Conservation (phyloP, 1,140 invertebrate species). For the Drosophila prosaltans region DNA sequence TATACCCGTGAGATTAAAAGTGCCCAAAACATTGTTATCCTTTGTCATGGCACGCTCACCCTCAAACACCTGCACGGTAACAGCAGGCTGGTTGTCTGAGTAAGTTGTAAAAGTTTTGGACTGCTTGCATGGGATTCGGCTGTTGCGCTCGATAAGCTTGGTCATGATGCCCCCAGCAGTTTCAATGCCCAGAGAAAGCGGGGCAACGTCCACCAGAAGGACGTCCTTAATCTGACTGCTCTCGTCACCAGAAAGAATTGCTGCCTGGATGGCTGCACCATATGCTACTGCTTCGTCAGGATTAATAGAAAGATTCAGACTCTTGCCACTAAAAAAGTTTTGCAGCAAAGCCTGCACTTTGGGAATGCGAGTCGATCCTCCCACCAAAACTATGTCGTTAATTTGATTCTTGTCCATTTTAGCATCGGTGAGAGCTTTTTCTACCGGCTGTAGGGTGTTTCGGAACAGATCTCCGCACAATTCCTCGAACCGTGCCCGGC, state of each 20-base stretch:
- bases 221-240: slow-evolving; percentile 79
- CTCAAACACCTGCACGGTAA: slow-evolving; percentile 88
- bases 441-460: slow-evolving; percentile 87
- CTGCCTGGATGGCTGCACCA: slow-evolving; percentile 90
- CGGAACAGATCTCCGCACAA: slow-evolving; percentile 91
- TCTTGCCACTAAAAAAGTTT: slow-evolving; percentile 86
- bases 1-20: slow-evolving; percentile 90
- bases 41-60: slow-evolving; percentile 89
- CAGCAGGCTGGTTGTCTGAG: slow-evolving; percentile 88
- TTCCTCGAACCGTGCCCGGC: slow-evolving; percentile 93
- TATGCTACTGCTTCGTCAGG: slow-evolving; percentile 91
- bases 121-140: slow-evolving; percentile 86
- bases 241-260: slow-evolving; percentile 87
- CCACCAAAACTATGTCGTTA: slow-evolving; percentile 86
- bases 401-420: slow-evolving; percentile 88
- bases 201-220: slow-evolving; percentile 85
- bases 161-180: slow-evolving; percentile 86
- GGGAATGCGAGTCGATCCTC: slow-evolving; percentile 87
- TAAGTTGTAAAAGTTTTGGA: slow-evolving; percentile 87
- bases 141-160: slow-evolving; percentile 87
- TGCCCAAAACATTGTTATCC: slow-evolving; percentile 90
- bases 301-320: slow-evolving; percentile 88
- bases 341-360: slow-evolving; percentile 86
- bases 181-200: slow-evolving; percentile 86
- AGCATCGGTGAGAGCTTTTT: slow-evolving; percentile 89